A percentile compares a stretch with the other conserved stretches of the same genome.
These are phyloP conservation scores for Rhabdomys dilectus DNA, from an alignment of 2,113 vertebrate species.

Conservation along the genomic window DNA sequence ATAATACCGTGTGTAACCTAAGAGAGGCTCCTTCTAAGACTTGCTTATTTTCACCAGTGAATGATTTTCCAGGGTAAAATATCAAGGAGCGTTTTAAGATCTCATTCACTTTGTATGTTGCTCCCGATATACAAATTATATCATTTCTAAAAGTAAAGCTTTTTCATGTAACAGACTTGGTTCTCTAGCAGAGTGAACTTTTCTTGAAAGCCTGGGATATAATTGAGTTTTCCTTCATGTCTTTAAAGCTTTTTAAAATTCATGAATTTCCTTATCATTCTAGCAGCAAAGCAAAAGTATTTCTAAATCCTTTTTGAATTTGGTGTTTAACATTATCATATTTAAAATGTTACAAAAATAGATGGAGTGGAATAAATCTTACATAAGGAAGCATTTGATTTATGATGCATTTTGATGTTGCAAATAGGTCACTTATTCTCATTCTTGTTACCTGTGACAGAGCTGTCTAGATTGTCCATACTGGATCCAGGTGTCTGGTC, in stretches of 20 bases:
- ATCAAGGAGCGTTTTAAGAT: conserved; percentile 78
- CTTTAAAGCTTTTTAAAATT: conserved; percentile 93
- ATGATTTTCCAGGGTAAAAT: conserved; percentile 76
- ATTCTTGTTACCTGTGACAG: conserved; percentile 93
- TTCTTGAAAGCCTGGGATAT: conserved; percentile 84
- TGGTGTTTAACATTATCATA: conserved; percentile 88
- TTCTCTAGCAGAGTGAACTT: conserved; percentile 84
- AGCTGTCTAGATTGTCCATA: conserved; percentile 99
- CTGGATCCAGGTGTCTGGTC: conserved; percentile 98
- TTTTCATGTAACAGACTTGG: conserved; percentile 78
- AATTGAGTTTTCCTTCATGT: conserved; percentile 89
- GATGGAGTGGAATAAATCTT: conserved; percentile 83
- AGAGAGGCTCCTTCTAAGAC: conserved; percentile 71
- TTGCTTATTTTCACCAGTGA: conserved; percentile 70
- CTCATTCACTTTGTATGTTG: conserved; percentile 76
- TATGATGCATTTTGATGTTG: conserved; percentile 72
- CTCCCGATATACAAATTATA: conserved; percentile 81
- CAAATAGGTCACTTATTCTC: conserved; percentile 73
- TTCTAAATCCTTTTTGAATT: conserved; percentile 89
- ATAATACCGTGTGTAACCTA: conserved; percentile 60
- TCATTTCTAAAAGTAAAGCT: conserved; percentile 76
- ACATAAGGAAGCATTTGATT: conserved; percentile 74
- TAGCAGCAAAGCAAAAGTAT: conserved; percentile 89
- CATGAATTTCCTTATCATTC: conserved; percentile 96
- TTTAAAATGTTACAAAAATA: conserved; percentile 85